Conservation (phyloP, 2,113 vertebrate species). For the Tyrannus savana region DNA sequence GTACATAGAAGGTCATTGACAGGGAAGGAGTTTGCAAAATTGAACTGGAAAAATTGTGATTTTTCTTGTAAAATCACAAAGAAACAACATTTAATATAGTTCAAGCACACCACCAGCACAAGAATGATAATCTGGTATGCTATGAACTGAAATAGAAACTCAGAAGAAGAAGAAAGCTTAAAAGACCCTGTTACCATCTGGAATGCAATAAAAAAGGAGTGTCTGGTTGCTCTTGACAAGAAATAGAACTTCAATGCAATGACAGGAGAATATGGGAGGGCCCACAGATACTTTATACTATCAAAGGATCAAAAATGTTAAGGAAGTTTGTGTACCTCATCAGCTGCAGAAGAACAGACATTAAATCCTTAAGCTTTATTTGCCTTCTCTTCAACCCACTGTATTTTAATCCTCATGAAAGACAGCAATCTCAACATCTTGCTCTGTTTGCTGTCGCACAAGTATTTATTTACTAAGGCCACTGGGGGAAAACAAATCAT, state of each 20-base stretch:
- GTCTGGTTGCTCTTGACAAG: neutral
- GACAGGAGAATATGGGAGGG: neutral
- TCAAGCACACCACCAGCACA: neutral
- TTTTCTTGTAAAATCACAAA: constrained; percentile 29
- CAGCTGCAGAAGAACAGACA: constrained; percentile 20
- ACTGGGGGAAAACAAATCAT: constrained; percentile 47
- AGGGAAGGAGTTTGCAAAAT: neutral
- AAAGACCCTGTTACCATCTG: constrained; percentile 3
- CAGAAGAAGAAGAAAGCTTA: constrained; percentile 1
- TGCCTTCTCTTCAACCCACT: constrained; percentile 27
- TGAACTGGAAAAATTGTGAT: neutral
- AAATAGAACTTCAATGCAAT: constrained; percentile 15
- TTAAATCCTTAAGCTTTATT: constrained; percentile 47
- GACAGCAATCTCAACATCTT: constrained; percentile 69
- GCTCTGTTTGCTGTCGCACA: constrained; percentile 33
- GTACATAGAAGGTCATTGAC: constrained; percentile 1
- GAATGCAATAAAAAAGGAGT: neutral
- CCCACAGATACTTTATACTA: neutral
- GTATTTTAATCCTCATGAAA: constrained; percentile 67
- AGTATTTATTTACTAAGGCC: constrained; percentile 51
- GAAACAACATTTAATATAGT: constrained; percentile 6
- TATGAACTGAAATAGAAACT: constrained; percentile 28
- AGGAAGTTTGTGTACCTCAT: neutral
- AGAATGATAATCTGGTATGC: neutral
- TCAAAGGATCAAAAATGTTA: constrained; percentile 14